phyloP scores from a whole-genome alignment of 1,140 invertebrate species.

The Tribolium castaneum region DNA sequence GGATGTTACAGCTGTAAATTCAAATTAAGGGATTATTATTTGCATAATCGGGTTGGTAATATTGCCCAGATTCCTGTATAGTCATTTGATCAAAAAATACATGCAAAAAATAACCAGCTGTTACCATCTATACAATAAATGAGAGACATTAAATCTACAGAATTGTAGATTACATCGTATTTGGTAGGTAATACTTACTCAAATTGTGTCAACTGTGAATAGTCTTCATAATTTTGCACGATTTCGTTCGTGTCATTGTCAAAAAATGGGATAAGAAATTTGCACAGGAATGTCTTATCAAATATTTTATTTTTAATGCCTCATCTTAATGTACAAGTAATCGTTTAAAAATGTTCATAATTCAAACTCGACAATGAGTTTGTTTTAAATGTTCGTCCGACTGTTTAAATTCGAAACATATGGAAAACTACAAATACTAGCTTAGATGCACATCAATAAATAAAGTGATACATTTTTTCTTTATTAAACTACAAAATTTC shows the following conservation, averaged over 20 bases:
- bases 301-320: slow-evolving; percentile 31
- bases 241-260: slow-evolving; percentile 1
- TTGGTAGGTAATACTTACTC: slow-evolving; percentile 26
- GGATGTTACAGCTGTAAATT: slow-evolving; percentile 23
- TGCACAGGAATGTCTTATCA: slow-evolving; percentile 20
- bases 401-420: not conserved
- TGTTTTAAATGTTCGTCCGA: slow-evolving; percentile 1
- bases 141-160: slow-evolving; percentile 14
- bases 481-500: slow-evolving; percentile 11
- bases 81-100: not conserved
- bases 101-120: slow-evolving; percentile 27
- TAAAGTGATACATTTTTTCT: slow-evolving; percentile 5
- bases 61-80: not conserved
- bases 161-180: not conserved
- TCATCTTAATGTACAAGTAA: slow-evolving; percentile 13
- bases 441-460: slow-evolving; percentile 23
- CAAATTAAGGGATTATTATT: not conserved
- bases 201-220: slow-evolving; percentile 12
- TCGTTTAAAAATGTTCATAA: slow-evolving; percentile 3
- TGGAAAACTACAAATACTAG: slow-evolving; percentile 21
- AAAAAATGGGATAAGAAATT: slow-evolving; percentile 24
- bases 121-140: slow-evolving; percentile 16
- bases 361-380: slow-evolving; percentile 8
- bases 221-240: not conserved
- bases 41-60: not conserved